Base-by-base conservation (phyloP, 2,888 invertebrate genomes). In the Caenorhabditis zanzibari region DNA sequence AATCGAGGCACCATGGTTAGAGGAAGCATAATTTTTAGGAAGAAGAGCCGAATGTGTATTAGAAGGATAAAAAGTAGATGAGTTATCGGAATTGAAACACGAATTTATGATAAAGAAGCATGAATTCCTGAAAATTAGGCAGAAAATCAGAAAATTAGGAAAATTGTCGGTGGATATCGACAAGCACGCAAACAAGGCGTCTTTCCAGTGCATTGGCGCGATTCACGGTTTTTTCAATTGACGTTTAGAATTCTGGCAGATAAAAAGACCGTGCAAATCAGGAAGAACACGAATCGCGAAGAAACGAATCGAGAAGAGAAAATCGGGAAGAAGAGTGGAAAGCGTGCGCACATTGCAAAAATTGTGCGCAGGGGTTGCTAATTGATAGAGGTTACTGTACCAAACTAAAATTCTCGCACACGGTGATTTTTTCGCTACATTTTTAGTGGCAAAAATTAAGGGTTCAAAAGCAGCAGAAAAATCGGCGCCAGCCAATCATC, bases 91-190 rank as follows among this genome's bases (percentile, higher is more conserved):
- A 54, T 9, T 54, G 7, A 26, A 5, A 24, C 10, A 14, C 14
- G 3, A 14, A 16, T 10, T 24, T 26, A 54, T 26, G 9, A 26
- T 7, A 12, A 26, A 54, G 12, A 26, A 54, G 14, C 5, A 26
- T 4, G 19, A 28, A 58, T 12, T 47, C 32, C 22, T 19, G n/a
- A 52, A 64, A 64, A 54, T 5, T 22, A 54, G 32, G 24, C 28
- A 14, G 6, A 54, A 28, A 56, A 38, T 6, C 32, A 14, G 5
- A 24, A 76, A 68, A 54, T 69, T 59, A 61, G 68, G 49, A 54
- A 44, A 52, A 41, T 44, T 47, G 12, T 12, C 19, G 26, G 54
- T 41, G 1, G 7, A 3, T 19, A 14, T 24, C 76, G 68, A n/a
- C 35, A 61, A 61, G 22, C 32, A 49, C 68, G 77, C 54, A 22